phyloP scores from a whole-genome alignment of 2,113 vertebrate genomes.

The Guaruba guarouba region DNA sequence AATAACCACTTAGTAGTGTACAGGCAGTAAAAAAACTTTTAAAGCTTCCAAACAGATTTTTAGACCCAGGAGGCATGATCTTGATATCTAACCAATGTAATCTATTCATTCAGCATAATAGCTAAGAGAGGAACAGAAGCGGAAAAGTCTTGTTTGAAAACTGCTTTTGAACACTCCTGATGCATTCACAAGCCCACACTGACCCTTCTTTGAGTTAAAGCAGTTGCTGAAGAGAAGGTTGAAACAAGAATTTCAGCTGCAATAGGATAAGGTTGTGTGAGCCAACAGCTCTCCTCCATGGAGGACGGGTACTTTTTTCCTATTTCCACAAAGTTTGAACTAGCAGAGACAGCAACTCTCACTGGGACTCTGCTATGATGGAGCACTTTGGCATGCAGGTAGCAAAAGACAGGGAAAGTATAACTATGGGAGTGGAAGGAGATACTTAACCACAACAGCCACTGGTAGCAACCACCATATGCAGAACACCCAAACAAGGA shows the following conservation, averaged over 20 bases:
- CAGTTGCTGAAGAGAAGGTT: neutral
- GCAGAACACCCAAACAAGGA: neutral
- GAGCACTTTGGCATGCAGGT: neutral
- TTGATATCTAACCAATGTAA: neutral
- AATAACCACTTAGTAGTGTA: neutral
- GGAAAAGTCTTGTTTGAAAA: neutral
- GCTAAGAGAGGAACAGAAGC: neutral
- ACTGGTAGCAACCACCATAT: neutral
- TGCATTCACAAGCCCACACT: neutral
- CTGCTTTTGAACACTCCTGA: neutral
- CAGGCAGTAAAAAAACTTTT: neutral
- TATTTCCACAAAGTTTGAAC: neutral
- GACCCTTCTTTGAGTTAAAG: neutral
- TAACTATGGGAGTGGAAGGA: neutral
- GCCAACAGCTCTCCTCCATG: neutral
- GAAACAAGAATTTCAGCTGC: neutral
- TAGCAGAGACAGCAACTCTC: neutral
- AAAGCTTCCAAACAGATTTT: neutral
- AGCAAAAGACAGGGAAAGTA: neutral
- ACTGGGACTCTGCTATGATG: neutral
- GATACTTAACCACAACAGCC: neutral
- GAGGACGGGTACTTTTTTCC: neutral
- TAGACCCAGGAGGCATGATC: neutral
- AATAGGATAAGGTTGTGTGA: neutral
- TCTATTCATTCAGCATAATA: neutral